Evolutionary conservation across 2,113 vertebrate species (phyloP), one percentile per base, ranked within the genome.

Genomic region (Cettia cetti): DNA sequence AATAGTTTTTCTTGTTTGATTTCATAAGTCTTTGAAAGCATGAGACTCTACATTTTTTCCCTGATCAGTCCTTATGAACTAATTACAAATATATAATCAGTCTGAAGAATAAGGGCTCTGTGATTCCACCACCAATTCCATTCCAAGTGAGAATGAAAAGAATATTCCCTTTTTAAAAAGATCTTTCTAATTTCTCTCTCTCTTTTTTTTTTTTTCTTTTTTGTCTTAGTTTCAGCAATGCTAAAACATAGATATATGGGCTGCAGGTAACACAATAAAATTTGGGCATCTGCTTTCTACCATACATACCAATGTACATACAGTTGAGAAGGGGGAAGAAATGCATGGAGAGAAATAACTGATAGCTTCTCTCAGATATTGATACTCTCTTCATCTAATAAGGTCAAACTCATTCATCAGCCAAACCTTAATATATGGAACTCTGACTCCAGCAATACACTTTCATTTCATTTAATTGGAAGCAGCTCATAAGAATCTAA

Each of bases 61-160:
- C 15, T 31, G 4, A 39, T 44, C 13, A 26, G 68, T 39, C 16
- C 15, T 30, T 15, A 14, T 50, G 12, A 68, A 1, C 12, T n/a
- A 50, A 5, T 59, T 66, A 22, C n/a, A 54, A 17, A 35, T 53
- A 3, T 15, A 8, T 49, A 5, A 8, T 31, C 28, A 37, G 13
- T 39, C 13, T 64, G 31, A 77, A 45, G 6, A 45, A 13, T 12
- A 49, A 11, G 7, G 2, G 9, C 4, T 39, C 13, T 72, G 5
- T 28, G 30, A 61, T 18, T 26, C 21, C 3, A 23, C 0, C 1
- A 6, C 2, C 9, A 54, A 47, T 2, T 2, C 4, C 54, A 26
- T 9, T 4, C 2, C 21, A 21, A 4, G 19, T 70, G n/a, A 78
- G 19, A 86, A 90, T 78, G 11, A 22, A 80, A 60, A 7, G 3